These are phyloP conservation scores for Siniperca scherzeri DNA, from an alignment of 2,797 vertebrate genomes.

Conservation along the genomic window DNA sequence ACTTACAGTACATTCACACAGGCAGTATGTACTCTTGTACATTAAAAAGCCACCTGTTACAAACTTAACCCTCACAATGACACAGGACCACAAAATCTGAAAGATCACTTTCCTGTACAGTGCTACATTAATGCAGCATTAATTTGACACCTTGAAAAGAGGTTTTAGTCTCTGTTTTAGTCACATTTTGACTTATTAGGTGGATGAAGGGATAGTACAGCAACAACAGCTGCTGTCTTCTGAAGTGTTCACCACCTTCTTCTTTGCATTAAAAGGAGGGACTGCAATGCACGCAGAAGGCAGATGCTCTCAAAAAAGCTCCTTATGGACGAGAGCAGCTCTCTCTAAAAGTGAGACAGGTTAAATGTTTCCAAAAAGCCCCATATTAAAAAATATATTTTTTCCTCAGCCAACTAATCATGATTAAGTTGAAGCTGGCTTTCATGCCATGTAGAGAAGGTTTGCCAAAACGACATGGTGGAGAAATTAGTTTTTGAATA, in stretches of 20 bases:
- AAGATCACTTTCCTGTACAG: not conserved
- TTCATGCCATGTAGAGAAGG: not conserved
- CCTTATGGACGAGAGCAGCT: not conserved
- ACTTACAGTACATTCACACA: not conserved
- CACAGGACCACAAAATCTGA: not conserved
- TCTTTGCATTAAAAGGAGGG: not conserved
- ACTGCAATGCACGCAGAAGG: not conserved
- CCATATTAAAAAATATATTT: not conserved
- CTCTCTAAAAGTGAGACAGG: not conserved
- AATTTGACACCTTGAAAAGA: not conserved
- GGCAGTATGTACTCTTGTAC: not conserved
- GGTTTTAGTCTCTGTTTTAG: not conserved
- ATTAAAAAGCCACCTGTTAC: not conserved
- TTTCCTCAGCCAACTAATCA: not conserved
- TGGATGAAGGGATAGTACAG: too few species aligned
- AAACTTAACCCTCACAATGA: not conserved
- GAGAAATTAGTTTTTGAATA: not conserved
- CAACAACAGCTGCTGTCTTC: not conserved
- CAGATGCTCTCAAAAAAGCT: not conserved
- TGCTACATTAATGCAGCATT: not conserved
- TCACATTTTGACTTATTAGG: not conserved
- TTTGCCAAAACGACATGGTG: constrained; percentile 12
- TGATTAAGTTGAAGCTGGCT: not conserved
- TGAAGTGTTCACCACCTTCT: not conserved
- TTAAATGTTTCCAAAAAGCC: not conserved